Evolutionary conservation across 2,797 vertebrate species (phyloP).

Genomic region (Silurus lanzhouensis): DNA sequence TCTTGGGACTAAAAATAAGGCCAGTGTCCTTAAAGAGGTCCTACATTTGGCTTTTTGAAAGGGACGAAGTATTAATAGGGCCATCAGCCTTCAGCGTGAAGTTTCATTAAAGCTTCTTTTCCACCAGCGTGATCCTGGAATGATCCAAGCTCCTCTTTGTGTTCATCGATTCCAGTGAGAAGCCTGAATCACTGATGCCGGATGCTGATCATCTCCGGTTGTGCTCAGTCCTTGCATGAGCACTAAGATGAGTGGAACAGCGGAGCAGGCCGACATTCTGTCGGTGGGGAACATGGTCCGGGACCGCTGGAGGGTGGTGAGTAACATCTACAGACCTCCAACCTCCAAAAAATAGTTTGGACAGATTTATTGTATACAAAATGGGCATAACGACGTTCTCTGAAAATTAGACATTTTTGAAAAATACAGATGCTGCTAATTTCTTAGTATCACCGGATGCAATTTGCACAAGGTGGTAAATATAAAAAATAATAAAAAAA

Average conservation of each 20-base stretch:
- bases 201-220: slow-evolving; percentile 66
- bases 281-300: slow-evolving; percentile 91
- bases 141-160: neutral
- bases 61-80: slow-evolving; percentile 33
- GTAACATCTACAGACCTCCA: slow-evolving; percentile 58
- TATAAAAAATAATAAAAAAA: no score
- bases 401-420: neutral
- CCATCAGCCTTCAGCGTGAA: slow-evolving; percentile 9
- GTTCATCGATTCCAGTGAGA: slow-evolving; percentile 55
- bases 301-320: slow-evolving; percentile 99
- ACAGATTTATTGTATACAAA: neutral
- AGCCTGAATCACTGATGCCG: slow-evolving; percentile 71
- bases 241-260: slow-evolving; percentile 93
- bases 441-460: no score
- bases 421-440: no score
- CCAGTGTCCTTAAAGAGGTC: slow-evolving; percentile 38
- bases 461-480: no score
- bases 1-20: slow-evolving; percentile 42
- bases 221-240: slow-evolving; percentile 61
- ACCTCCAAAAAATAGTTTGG: neutral
- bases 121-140: neutral
- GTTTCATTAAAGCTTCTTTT: neutral
- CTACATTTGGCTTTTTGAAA: slow-evolving; percentile 14
- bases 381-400: neutral
- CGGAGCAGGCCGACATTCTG: slow-evolving; percentile 97